Evolutionary conservation across 2,888 invertebrate species (phyloP).

Genomic region (Daptonema setosum): DNA sequence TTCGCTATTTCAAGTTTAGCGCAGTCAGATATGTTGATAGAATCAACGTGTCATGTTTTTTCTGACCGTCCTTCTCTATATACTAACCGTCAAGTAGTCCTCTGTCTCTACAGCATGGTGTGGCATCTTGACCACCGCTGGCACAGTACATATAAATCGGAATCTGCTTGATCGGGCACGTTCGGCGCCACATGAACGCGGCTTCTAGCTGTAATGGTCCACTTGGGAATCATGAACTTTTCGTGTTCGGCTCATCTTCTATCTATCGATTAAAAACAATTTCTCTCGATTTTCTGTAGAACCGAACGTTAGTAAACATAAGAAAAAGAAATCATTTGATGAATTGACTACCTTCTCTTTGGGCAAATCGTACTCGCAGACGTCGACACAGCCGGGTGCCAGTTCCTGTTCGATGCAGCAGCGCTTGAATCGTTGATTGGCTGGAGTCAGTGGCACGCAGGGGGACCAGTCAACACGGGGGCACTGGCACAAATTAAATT

Average conservation of each 20-base stretch:
- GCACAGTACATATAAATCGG: slow-evolving; percentile 5
- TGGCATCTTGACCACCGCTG: slow-evolving; percentile 3
- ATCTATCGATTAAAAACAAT: too few species aligned
- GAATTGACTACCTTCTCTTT: not conserved
- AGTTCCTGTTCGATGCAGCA: slow-evolving; percentile 1
- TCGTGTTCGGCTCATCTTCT: too few species aligned
- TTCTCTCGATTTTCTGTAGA: too few species aligned
- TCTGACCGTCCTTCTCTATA: too few species aligned
- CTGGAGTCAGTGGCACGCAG: not conserved
- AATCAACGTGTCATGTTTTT: too few species aligned
- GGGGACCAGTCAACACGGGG: slow-evolving; percentile 3
- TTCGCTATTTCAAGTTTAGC: too few species aligned
- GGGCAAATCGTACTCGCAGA: not conserved
- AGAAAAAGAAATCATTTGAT: not conserved
- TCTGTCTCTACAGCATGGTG: not conserved
- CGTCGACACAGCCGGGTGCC: not conserved
- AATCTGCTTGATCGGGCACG: not conserved
- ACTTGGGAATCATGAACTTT: not conserved
- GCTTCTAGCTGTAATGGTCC: not conserved
- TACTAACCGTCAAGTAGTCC: too few species aligned
- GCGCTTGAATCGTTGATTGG: not conserved
- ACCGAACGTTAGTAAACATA: too few species aligned
- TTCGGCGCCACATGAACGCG: not conserved
- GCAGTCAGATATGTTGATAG: too few species aligned
- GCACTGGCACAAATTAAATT: too few species aligned